Percentiles rank a stretch among this genome's conserved stretches.
phyloP scores from a whole-genome alignment of 2,797 vertebrate genomes.

The Rhinella marina region DNA sequence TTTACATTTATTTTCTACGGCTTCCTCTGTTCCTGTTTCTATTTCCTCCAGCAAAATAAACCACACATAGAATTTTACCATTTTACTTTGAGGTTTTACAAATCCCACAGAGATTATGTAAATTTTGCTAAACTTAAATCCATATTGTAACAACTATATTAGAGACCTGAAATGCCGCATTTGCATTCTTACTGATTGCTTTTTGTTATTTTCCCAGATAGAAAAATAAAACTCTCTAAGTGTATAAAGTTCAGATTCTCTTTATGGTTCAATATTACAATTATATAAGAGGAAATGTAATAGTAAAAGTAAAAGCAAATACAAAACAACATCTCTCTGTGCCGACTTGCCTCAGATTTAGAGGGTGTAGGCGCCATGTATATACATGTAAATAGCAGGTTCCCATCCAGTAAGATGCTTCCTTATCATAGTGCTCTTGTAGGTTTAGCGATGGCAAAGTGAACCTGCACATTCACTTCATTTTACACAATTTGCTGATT shows the following conservation, averaged over 20 bases:
- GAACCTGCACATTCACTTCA: too few relatives aligned
- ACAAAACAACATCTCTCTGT: too few relatives aligned
- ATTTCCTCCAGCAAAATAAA: conserved; percentile 23
- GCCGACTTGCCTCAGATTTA: too few relatives aligned
- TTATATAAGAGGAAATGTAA: not conserved
- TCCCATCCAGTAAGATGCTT: too few relatives aligned
- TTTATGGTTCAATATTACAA: not conserved
- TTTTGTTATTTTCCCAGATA: not conserved
- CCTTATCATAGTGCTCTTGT: too few relatives aligned
- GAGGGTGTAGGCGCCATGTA: too few relatives aligned
- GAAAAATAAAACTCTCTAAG: not conserved
- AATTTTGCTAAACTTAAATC: conserved; percentile 39
- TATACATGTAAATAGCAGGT: too few relatives aligned
- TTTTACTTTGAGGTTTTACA: conserved; percentile 44
- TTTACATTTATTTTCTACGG: conserved; percentile 1
- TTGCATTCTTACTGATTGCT: not conserved
- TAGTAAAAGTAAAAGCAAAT: not conserved
- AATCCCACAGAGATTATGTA: conserved; percentile 58
- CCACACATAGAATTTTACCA: conserved; percentile 34
- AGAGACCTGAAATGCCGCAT: conserved; percentile 13
- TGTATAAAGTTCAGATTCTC: not conserved
- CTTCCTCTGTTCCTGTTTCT: conserved; percentile 5
- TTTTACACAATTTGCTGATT: too few relatives aligned
- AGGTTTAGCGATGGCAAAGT: too few relatives aligned
- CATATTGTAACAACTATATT: conserved; percentile 50